phyloP scores from a whole-genome alignment of 2,797 vertebrate genomes.

The Esox masquinongy region DNA sequence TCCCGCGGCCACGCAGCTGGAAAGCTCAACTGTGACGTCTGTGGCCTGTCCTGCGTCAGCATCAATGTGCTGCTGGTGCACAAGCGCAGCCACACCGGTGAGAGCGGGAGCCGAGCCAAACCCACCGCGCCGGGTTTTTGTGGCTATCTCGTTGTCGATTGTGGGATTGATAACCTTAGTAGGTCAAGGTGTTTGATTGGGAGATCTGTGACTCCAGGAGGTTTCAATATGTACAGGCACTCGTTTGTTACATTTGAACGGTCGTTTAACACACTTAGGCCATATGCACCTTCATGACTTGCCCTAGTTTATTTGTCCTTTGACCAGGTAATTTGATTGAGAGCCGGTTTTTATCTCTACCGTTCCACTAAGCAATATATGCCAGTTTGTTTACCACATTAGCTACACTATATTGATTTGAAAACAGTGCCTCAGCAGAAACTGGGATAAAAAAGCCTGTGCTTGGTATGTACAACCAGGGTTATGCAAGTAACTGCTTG shows the following conservation, averaged over 20 bases:
- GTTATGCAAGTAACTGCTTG: no score
- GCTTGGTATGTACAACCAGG: no score
- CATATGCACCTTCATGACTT: neutral
- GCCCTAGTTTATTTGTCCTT: neutral
- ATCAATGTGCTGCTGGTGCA: constrained; percentile 96
- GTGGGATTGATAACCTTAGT: neutral
- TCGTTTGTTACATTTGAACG: neutral
- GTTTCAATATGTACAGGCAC: neutral
- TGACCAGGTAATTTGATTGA: no score
- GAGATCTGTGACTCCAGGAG: neutral
- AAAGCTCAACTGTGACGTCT: constrained; percentile 92
- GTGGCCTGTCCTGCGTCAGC: constrained; percentile 92
- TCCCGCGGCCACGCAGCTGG: constrained; percentile 58
- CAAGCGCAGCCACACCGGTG: constrained; percentile 95
- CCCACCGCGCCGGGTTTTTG: neutral
- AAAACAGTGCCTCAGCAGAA: no score
- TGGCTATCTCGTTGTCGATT: neutral
- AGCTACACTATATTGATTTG: neutral
- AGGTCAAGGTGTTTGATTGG: neutral
- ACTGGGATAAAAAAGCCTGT: no score
- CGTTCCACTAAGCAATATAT: neutral
- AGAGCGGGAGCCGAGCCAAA: constrained; percentile 65
- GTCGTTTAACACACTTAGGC: neutral
- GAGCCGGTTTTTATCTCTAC: neutral
- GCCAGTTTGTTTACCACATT: neutral